Base-by-base conservation (phyloP, 2,113 vertebrate species). In the Heterocephalus glaber region DNA sequence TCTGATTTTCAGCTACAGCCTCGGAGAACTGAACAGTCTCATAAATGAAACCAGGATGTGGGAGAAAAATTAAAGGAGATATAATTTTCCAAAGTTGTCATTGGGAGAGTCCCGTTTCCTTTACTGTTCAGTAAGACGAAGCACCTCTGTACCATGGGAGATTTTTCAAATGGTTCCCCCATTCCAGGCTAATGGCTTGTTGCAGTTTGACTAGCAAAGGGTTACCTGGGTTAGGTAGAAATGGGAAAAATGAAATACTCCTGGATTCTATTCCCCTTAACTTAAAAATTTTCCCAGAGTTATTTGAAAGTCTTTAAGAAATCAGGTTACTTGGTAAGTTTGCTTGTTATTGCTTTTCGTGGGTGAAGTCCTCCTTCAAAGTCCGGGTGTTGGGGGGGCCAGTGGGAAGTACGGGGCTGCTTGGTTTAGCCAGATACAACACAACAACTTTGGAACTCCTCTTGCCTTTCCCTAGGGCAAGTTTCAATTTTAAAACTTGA, bases 61-160 rank as follows among this genome's bases (percentile, higher is more conserved):
- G 86, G 84, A 97, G 96, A 97, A 98, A 97, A 96, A 97, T 60
- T 98, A 96, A 97, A 49, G 56, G 68, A 61, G 92, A 94, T 95
- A 76, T 56, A 89, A 87, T 91, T 96, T 96, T 96, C 90, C 41
- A 85, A 96, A 17, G 0, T 7, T 81, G 96, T 95, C 77, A 81
- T 94, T 94, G 91, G 95, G 89, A 66, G 91, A 79, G 30, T 97
- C 44, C 4, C 74, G 35, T 82, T 97, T 90, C 74, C 65, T 0
- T 92, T 94, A 49, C 92, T 30, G 49, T 90, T 72, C 41, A 70
- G 38, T 60, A 92, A 65, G 83, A 96, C 1, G 79, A 93, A 87
- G 49, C 70, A 77, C 81, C 13, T 95, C 26, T 92, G 72, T 52
- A 89, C 24, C 82, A 28, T 77, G 28, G 33, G 96, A 24, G 63